phyloP scores from a whole-genome alignment of 2,797 vertebrate species.

The Linurgus olivaceus region DNA sequence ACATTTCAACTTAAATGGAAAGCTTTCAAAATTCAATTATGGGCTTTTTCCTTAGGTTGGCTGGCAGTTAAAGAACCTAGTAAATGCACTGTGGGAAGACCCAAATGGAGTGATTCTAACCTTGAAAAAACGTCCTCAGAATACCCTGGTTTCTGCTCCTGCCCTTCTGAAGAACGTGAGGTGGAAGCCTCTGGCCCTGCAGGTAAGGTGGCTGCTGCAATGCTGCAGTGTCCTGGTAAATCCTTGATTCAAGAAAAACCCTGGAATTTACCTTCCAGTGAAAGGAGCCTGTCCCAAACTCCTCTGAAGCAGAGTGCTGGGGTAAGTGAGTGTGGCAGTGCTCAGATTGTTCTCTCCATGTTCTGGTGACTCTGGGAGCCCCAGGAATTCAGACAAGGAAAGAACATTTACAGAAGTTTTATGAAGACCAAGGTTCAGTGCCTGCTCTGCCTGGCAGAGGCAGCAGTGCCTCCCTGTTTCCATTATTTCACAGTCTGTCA shows the following conservation, averaged over 20 bases:
- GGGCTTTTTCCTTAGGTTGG: slow-evolving; percentile 79
- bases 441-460: background rate
- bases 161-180: slow-evolving; percentile 88
- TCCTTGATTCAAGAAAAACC: background rate
- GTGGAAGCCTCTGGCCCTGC: slow-evolving; percentile 89
- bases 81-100: slow-evolving; percentile 87
- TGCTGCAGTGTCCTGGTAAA: background rate
- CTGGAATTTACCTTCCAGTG: background rate
- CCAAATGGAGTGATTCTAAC: slow-evolving; percentile 88
- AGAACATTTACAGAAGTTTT: background rate
- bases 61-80: slow-evolving; percentile 90
- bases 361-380: background rate
- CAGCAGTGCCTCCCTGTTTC: background rate
- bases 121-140: slow-evolving; percentile 88
- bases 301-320: background rate
- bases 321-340: background rate
- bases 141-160: slow-evolving; percentile 86
- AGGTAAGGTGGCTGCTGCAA: slow-evolving; percentile 73
- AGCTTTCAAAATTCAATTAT: slow-evolving; percentile 18
- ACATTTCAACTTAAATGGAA: background rate
- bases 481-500: background rate
- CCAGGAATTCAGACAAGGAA: background rate
- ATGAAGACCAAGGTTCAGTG: background rate
- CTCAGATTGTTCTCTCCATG: background rate
- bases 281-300: background rate